These are phyloP conservation scores for Fragum whitleyi DNA, from an alignment of 2,888 invertebrate species.

Conservation along the genomic window DNA sequence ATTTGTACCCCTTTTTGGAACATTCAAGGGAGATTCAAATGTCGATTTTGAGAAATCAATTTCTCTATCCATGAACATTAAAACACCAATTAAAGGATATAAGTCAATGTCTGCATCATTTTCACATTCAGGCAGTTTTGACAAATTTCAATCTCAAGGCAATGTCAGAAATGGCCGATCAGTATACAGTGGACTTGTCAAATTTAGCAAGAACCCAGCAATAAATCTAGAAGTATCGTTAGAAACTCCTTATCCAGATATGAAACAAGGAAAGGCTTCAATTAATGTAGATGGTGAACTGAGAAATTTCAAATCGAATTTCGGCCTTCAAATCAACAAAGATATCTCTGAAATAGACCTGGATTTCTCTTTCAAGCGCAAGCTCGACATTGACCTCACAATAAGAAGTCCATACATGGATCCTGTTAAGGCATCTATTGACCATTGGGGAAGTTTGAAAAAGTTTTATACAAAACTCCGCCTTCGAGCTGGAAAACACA, in stretches of 20 bases:
- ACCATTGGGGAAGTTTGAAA: slow-evolving; percentile 48
- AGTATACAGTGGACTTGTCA: slow-evolving; percentile 30
- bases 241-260: slow-evolving; percentile 40
- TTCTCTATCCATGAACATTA: slow-evolving; percentile 6
- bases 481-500: slow-evolving; percentile 21
- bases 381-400: slow-evolving; percentile 48
- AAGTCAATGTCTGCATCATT: slow-evolving; percentile 37
- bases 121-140: slow-evolving; percentile 37
- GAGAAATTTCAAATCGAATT: slow-evolving; percentile 42
- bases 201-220: slow-evolving; percentile 26
- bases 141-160: slow-evolving; percentile 31
- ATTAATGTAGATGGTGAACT: slow-evolving; percentile 44
- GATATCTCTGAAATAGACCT: slow-evolving; percentile 45
- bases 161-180: slow-evolving; percentile 34
- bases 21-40: slow-evolving; percentile 22
- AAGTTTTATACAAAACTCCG: slow-evolving; percentile 31
- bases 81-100: slow-evolving; percentile 50
- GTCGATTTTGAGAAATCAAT: slow-evolving; percentile 19
- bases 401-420: slow-evolving; percentile 46
- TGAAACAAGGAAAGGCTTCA: slow-evolving; percentile 27
- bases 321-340: slow-evolving; percentile 51
- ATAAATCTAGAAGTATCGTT: slow-evolving; percentile 31
- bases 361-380: slow-evolving; percentile 24
- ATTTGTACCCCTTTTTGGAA: slow-evolving; percentile 30
- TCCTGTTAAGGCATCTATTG: slow-evolving; percentile 47